phyloP scores from a whole-genome alignment of 2,888 invertebrate genomes.

The Tiphia femorata region DNA sequence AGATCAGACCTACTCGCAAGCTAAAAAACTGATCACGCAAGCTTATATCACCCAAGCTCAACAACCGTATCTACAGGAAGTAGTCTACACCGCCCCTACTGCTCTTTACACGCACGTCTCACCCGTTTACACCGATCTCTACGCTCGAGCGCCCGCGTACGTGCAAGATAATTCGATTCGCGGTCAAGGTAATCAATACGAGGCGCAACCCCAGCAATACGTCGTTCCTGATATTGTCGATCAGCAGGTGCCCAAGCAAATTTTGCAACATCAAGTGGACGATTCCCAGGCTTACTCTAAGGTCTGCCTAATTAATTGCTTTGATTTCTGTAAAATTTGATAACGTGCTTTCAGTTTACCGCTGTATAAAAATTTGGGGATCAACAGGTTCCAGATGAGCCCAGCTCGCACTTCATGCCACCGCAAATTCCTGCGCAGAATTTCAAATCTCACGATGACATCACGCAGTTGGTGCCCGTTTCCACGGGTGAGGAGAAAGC shows the following conservation, averaged over 20 bases:
- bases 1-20: conserved; percentile 33
- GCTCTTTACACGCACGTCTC: conserved; percentile 47
- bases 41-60: conserved; percentile 34
- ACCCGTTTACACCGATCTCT: conserved; percentile 46
- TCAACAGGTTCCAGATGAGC: conserved; percentile 43
- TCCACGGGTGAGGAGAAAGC: conserved; percentile 39
- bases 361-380: background rate
- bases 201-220: conserved; percentile 42
- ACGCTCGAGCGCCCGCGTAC: conserved; percentile 47
- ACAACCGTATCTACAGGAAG: conserved; percentile 26
- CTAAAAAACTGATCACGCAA: conserved; percentile 42
- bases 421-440: conserved; percentile 54
- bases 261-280: too few relatives aligned
- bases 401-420: conserved; percentile 44
- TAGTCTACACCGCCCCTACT: conserved; percentile 54
- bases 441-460: conserved; percentile 47
- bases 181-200: conserved; percentile 39
- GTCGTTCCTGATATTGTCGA: conserved; percentile 38
- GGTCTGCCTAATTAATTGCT: too few relatives aligned
- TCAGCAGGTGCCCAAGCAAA: conserved; percentile 49
- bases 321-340: too few relatives aligned
- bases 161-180: conserved; percentile 54
- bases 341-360: background rate
- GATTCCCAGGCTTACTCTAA: conserved; percentile 53
- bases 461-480: conserved; percentile 42